Conservation (phyloP, 2,888 invertebrate genomes). For the Laspeyria flexula region DNA sequence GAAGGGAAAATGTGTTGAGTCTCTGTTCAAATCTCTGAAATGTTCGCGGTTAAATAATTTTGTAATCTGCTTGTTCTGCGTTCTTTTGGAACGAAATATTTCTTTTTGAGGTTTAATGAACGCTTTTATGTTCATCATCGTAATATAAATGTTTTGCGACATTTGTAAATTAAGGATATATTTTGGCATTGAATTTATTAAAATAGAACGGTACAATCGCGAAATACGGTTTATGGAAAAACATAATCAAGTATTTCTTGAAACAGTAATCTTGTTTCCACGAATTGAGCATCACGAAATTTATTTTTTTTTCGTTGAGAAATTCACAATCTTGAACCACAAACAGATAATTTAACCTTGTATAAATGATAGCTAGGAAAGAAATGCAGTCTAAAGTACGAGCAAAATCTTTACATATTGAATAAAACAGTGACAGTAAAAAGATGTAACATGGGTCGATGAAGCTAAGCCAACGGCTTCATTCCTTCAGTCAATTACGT, state of each 20-base stretch:
- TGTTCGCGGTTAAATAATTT: constrained; percentile 44
- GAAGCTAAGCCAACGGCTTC: constrained; percentile 2
- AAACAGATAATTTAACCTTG: too few species aligned
- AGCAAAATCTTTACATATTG: not conserved
- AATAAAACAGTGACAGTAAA: not conserved
- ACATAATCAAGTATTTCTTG: too few species aligned
- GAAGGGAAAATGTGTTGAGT: constrained; percentile 54
- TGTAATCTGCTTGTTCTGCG: constrained; percentile 33
- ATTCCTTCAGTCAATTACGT: constrained; percentile 6
- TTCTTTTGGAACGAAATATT: constrained; percentile 22
- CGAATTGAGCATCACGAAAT: too few species aligned
- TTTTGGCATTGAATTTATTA: too few species aligned
- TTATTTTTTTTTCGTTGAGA: too few species aligned
- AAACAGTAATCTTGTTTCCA: too few species aligned
- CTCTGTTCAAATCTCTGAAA: constrained; percentile 41
- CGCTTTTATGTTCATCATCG: not conserved
- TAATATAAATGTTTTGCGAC: not conserved
- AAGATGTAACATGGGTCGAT: not conserved
- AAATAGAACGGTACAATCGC: too few species aligned
- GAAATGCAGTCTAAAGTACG: too few species aligned
- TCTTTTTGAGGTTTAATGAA: constrained; percentile 23
- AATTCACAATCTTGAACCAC: too few species aligned
- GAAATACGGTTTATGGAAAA: too few species aligned
- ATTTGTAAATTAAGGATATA: not conserved
- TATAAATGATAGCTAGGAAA: too few species aligned